phyloP scores from a whole-genome alignment of 2,888 invertebrate genomes.

The Clostera curtula region DNA sequence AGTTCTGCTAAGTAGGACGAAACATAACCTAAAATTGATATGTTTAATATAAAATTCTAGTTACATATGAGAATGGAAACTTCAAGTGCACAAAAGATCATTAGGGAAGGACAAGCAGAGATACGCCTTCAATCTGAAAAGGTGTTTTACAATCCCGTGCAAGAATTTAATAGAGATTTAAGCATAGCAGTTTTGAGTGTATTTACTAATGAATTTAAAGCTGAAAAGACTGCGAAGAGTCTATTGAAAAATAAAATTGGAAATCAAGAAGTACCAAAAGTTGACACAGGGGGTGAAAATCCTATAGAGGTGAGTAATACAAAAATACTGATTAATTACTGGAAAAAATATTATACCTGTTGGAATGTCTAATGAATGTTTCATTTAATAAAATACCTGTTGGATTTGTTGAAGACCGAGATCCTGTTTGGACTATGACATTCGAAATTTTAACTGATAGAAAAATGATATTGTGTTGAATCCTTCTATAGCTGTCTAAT shows the following conservation, averaged over 20 bases:
- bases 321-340: no score
- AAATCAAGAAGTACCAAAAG: slow-evolving; percentile 22
- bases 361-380: no score
- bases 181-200: slow-evolving; percentile 83
- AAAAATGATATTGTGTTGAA: no score
- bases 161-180: slow-evolving; percentile 98
- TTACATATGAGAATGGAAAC: slow-evolving; percentile 42
- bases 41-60: slow-evolving; percentile 18
- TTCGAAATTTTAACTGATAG: no score
- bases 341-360: no score
- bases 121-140: slow-evolving; percentile 80
- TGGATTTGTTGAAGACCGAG: no score
- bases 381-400: no score
- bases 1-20: not conserved
- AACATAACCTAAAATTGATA: not conserved
- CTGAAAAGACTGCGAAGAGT: slow-evolving; percentile 32
- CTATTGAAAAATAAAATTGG: slow-evolving; percentile 27
- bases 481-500: no score
- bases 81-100: slow-evolving; percentile 38
- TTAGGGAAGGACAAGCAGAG: slow-evolving; percentile 86
- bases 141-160: slow-evolving; percentile 99
- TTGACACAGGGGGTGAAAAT: slow-evolving; percentile 9
- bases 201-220: slow-evolving; percentile 73
- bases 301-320: no score
- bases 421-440: no score